Evolutionary conservation across 2,888 invertebrate genomes (phyloP).

Genomic region (Exocentrus adspersus): DNA sequence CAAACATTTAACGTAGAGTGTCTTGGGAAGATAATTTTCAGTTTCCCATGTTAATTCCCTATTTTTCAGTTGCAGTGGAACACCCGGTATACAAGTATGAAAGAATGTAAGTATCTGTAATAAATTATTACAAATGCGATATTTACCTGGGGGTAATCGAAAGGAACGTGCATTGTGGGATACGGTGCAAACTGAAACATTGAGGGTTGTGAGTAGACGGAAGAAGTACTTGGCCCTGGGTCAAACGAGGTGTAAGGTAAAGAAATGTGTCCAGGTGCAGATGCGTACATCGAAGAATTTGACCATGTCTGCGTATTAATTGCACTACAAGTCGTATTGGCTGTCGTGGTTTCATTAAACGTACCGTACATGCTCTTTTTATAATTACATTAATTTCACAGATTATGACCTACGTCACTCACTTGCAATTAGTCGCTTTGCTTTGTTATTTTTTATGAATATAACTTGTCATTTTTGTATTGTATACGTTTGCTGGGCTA

Average conservation of each 20-base stretch:
- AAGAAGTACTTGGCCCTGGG: conserved; percentile 52
- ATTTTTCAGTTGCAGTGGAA: no score
- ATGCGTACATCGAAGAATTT: conserved; percentile 39
- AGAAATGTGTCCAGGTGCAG: conserved; percentile 37
- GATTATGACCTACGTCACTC: conserved; percentile 36
- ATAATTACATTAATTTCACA: conserved; percentile 39
- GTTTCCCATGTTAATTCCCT: no score
- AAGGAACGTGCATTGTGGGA: conserved; percentile 54
- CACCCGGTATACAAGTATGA: no score
- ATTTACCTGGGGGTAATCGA: conserved; percentile 58
- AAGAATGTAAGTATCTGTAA: no score
- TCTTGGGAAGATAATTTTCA: no score
- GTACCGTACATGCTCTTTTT: conserved; percentile 33
- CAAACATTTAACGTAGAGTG: no score
- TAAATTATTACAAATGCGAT: background rate
- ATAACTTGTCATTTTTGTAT: conserved; percentile 40
- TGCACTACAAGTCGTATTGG: conserved; percentile 32
- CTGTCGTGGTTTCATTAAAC: conserved; percentile 33
- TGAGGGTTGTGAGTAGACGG: conserved; percentile 46
- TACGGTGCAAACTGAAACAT: conserved; percentile 57
- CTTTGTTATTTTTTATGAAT: conserved; percentile 36
- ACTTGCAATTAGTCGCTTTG: conserved; percentile 36
- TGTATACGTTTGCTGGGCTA: conserved; percentile 38
- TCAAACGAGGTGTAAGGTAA: conserved; percentile 52
- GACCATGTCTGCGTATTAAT: conserved; percentile 35